Evolutionary conservation across 2,113 vertebrate genomes (phyloP).

Genomic region (Ia io): DNA sequence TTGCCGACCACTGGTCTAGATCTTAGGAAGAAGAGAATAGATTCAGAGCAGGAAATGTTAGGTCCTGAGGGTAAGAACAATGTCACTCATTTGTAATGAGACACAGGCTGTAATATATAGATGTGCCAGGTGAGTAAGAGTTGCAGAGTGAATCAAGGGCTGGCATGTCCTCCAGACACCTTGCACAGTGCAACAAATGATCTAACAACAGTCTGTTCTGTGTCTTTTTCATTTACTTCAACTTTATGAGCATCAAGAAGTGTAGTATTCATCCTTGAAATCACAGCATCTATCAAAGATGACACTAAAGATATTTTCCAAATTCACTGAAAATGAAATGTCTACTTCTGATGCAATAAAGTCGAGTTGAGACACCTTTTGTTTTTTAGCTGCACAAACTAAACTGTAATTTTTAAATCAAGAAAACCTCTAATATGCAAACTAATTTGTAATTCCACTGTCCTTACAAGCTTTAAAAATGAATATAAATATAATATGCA

Average conservation of each 20-base stretch:
- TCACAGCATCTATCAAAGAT: neutral
- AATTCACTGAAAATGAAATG: neutral
- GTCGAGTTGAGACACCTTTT: neutral
- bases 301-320: neutral
- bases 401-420: neutral
- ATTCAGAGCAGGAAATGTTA: neutral
- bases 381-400: neutral
- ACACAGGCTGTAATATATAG: neutral
- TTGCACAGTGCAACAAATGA: neutral
- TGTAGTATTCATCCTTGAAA: neutral
- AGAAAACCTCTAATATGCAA: neutral
- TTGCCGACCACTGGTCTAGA: too few relatives aligned
- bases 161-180: neutral
- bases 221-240: neutral
- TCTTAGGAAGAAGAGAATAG: neutral
- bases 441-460: neutral
- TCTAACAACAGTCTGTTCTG: neutral
- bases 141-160: neutral
- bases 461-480: neutral
- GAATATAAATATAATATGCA: neutral
- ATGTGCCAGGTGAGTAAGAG: fast-evolving
- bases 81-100: neutral
- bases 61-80: neutral
- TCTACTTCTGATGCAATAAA: neutral
- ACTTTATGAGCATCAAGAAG: neutral